Conservation (phyloP, 2,888 invertebrate species). For the Siphlonurus alternatus region DNA sequence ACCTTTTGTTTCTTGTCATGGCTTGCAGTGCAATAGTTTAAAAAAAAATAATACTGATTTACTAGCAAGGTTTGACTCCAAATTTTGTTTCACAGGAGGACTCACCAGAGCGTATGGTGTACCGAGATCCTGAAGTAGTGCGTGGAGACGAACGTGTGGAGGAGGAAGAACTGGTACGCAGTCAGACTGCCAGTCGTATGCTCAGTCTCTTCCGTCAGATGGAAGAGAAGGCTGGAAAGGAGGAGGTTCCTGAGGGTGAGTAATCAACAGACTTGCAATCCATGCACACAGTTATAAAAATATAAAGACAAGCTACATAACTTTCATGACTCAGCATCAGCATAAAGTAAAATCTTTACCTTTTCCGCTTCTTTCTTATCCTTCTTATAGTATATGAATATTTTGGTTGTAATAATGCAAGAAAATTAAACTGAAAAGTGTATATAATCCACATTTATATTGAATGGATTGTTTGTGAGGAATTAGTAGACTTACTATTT, state of each 20-base stretch:
- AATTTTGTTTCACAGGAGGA: constrained; percentile 29
- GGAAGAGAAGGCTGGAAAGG: constrained; percentile 47
- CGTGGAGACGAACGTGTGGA: constrained; percentile 38
- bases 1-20: not conserved
- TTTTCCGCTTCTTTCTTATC: no score
- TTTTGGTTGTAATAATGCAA: no score
- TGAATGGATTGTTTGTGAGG: no score
- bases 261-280: not conserved
- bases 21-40: not conserved
- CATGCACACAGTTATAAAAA: no score
- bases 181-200: constrained; percentile 72
- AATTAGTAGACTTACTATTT: no score
- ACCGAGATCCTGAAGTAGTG: constrained; percentile 54
- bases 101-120: constrained; percentile 54
- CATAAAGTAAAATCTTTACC: no score
- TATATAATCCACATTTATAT: no score
- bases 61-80: not conserved
- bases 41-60: not conserved
- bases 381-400: no score
- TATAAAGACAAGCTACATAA: no score
- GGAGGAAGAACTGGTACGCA: constrained; percentile 34
- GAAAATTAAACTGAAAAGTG: no score
- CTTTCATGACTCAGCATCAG: no score
- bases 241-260: constrained; percentile 32
- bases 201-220: constrained; percentile 75